Evolutionary conservation across 2,888 invertebrate genomes (phyloP), one percentile per base, ranked within the genome.

Genomic region (Patella depressa): DNA sequence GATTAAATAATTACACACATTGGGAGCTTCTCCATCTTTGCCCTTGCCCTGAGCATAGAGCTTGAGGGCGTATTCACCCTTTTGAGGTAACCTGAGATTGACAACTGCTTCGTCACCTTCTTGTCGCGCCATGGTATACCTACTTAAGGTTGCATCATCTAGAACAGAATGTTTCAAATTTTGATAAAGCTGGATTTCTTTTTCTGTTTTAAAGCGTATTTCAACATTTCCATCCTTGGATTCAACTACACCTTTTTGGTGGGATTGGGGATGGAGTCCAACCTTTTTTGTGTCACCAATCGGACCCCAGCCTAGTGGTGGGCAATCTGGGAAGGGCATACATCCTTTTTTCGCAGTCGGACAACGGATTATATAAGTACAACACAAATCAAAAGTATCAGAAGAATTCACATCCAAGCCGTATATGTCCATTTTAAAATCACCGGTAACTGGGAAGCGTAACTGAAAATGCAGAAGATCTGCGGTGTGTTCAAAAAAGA

Each of bases 301-400:
- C 2, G 89, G 89, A 45, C 90, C 90, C 90, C 90, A 90, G 15
- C 90, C 90, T 55, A 91, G 85, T 1, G 88, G 88, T 5, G 90
- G 90, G 59, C 86, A 84, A 80, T 89, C 90, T 2, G 90, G 90
- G 76, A 90, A 78, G 1, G 89, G 89, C 65, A 88, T 76, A 77
- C 88, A 87, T 73, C 87, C 85, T 69, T 83, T 82, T 78, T 87
- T 85, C 11, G 88, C 83, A 45, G 84, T 80, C 3, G 83, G 80
- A 79, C 90, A 89, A 57, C 85, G 80, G 45, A 91, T 88, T 19
- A 90, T 82, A 81, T 91, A 90, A 19, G 90, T 88, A 79, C 89
- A 90, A 12, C 87, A 85, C 72, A 90, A 81, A 77, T 90, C 90
- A 80, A 89, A 88, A 29, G 87, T 84, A 75, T 88, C 88, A 24